A percentile compares a stretch with the other conserved stretches of the same genome.
phyloP scores from a whole-genome alignment of 1,140 invertebrate genomes.

The Ephestia elutella region DNA sequence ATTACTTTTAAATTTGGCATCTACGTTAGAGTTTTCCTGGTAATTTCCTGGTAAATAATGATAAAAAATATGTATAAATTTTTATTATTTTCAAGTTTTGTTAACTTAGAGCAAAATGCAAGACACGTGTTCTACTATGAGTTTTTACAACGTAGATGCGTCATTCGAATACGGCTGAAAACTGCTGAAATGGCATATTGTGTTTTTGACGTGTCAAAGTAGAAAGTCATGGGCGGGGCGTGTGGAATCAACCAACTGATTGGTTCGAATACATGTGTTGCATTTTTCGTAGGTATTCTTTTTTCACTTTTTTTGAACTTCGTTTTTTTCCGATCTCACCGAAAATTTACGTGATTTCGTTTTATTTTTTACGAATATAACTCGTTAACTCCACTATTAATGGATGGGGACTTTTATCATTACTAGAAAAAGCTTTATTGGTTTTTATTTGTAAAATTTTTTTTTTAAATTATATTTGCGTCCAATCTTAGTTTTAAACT shows the following conservation, averaged over 20 bases:
- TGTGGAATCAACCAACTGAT: constrained; percentile 65
- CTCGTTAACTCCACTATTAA: too few species aligned
- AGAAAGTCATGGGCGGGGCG: constrained; percentile 62
- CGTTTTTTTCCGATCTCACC: constrained; percentile 6
- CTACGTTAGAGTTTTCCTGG: neutral
- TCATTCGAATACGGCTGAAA: constrained; percentile 10
- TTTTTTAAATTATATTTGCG: too few species aligned
- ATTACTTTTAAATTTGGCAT: too few species aligned
- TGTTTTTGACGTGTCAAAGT: constrained; percentile 60
- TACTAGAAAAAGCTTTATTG: too few species aligned
- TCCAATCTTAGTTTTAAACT: too few species aligned
- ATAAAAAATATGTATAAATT: too few species aligned
- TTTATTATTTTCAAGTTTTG: neutral
- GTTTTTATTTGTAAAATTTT: too few species aligned
- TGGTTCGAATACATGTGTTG: constrained; percentile 63
- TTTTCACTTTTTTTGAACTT: constrained; percentile 32
- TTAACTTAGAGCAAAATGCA: neutral
- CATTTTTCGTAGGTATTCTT: constrained; percentile 70
- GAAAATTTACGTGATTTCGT: constrained; percentile 19
- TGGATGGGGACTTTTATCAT: too few species aligned
- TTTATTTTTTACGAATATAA: neutral
- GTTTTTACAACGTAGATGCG: neutral
- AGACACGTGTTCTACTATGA: neutral
- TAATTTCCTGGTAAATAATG: too few species aligned
- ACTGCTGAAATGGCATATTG: constrained; percentile 44